Conservation (phyloP, 2,113 vertebrate genomes). For the Nerophis ophidion region DNA sequence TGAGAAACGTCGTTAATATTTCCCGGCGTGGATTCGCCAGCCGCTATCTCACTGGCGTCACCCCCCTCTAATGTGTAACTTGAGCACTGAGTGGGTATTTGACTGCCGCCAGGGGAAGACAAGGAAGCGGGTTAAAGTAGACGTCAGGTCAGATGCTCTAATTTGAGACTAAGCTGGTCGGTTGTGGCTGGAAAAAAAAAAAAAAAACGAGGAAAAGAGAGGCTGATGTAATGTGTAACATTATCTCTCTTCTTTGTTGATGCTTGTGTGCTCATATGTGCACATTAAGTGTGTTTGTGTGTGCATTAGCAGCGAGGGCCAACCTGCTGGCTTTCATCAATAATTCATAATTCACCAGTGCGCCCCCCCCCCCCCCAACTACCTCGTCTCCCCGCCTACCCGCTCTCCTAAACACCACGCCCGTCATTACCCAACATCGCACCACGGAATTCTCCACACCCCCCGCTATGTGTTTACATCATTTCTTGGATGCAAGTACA, state of each 20-base stretch:
- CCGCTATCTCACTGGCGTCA: too few relatives aligned
- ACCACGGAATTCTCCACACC: not conserved
- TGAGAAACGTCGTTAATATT: too few relatives aligned
- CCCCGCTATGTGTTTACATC: not conserved
- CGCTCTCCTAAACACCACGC: slow-evolving; percentile 15
- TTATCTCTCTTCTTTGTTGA: slow-evolving; percentile 57
- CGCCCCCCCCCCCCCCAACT: slow-evolving; percentile 42
- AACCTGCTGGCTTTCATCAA: slow-evolving; percentile 71
- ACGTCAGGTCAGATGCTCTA: slow-evolving; percentile 31
- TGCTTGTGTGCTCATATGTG: slow-evolving; percentile 46
- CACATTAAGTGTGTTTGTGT: slow-evolving; percentile 25
- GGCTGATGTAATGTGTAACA: slow-evolving; percentile 74
- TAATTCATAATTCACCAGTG: slow-evolving; percentile 74
- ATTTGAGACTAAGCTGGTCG: slow-evolving; percentile 37
- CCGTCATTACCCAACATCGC: not conserved
- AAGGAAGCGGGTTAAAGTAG: slow-evolving; percentile 20
- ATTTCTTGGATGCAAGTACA: slow-evolving; percentile 16
- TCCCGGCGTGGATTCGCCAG: too few relatives aligned
- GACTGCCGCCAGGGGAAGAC: slow-evolving; percentile 3
- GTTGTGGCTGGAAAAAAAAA: slow-evolving; percentile 30
- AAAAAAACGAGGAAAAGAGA: slow-evolving; percentile 9
- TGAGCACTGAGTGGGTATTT: not conserved
- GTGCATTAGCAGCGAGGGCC: slow-evolving; percentile 60
- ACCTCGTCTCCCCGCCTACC: slow-evolving; percentile 16
- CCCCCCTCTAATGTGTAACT: too few relatives aligned